Evolutionary conservation across 1,140 invertebrate genomes (phyloP).

Genomic region (Bombus turneri): DNA sequence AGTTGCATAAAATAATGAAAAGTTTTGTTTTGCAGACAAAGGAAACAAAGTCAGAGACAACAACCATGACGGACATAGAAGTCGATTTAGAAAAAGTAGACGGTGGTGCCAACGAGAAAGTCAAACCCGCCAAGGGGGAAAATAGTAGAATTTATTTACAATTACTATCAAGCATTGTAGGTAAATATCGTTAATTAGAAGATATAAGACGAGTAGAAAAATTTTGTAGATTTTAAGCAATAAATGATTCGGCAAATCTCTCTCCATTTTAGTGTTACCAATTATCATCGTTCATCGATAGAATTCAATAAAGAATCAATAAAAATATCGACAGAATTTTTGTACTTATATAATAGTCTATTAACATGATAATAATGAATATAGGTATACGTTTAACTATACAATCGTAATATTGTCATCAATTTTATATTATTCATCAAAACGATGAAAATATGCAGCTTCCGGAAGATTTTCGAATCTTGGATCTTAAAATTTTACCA

Average conservation of each 20-base stretch:
- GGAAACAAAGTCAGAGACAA: background rate
- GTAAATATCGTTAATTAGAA: background rate
- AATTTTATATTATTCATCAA: too few species aligned
- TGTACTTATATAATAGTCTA: too few species aligned
- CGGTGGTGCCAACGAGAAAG: too few species aligned
- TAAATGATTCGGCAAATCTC: too few species aligned
- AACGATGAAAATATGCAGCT: too few species aligned
- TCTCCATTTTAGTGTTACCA: background rate
- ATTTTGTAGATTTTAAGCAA: background rate
- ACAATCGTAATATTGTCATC: too few species aligned
- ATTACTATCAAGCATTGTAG: slow-evolving; percentile 2
- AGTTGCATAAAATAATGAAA: background rate
- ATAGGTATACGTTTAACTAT: too few species aligned
- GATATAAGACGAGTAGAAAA: background rate
- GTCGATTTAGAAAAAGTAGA: background rate
- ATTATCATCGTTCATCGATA: background rate
- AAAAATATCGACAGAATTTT: too few species aligned
- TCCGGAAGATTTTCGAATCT: too few species aligned
- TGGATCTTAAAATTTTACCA: too few species aligned
- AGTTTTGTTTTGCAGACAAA: background rate
- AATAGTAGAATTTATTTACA: background rate
- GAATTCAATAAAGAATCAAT: too few species aligned
- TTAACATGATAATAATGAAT: background rate
- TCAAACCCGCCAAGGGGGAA: background rate
- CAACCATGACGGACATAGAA: background rate